Evolutionary conservation across 2,797 vertebrate species (phyloP), one percentile per base, ranked within the genome.

Genomic region (Channa striata): DNA sequence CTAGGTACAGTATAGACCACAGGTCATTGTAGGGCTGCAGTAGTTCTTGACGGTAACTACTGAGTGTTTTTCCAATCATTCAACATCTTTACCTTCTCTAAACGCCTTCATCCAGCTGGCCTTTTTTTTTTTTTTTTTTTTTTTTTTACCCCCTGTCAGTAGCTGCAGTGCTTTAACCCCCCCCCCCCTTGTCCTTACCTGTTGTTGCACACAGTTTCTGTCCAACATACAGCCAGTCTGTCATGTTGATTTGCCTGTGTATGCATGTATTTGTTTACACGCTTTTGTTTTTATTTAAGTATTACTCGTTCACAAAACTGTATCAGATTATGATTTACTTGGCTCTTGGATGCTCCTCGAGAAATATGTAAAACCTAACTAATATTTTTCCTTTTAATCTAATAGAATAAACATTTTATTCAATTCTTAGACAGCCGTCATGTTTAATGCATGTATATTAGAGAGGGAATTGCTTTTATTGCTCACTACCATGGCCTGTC

Each of bases 1-100:
- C 92, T 98, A 98, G 97, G 96, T 98, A 97, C 87, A 89, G 96
- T 97, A 96, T 89, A 59, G 91, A 89, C 74, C 74, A 82, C 94
- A 92, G 95, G 92, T 82, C 66, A 8, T 21, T 64, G 59, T 56
- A 83, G 82, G 85, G 84, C 83, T 78, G 62, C 69, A 57, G 88
- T 72, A 81, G 89, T 85, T 85, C 78, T 85, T 72, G 67, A 79
- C 56, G 43, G 33, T 70, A 85, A 66, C 85, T 80, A 47, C 85
- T 74, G 30, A 61, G 56, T 68, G 37, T 25, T n/a, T 78, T 62
- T 33, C 70, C 1, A 44, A 2, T 50, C 19, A 9, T 39, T 72
- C n/a, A 58, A 21, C 51, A 47, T 39, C 57, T 64, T 0, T 66
- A n/a, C 30, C 61, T 74, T 64, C 68, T 82, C 68, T 67, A 3